A percentile compares a stretch with the other conserved stretches of the same genome.
Evolutionary conservation across 2,888 invertebrate genomes (phyloP).

Genomic region (Labia minor): DNA sequence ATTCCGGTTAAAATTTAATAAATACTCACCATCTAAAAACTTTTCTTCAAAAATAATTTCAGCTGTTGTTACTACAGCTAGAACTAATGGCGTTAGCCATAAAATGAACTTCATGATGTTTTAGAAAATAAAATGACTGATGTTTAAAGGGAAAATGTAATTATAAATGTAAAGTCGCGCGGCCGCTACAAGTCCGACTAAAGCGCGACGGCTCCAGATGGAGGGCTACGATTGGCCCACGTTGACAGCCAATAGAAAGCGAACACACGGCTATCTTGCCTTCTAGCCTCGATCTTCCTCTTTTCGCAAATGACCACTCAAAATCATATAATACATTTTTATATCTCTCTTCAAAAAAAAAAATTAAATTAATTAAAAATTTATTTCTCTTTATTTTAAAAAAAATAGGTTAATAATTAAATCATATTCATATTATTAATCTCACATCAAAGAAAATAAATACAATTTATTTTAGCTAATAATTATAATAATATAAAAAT

Average conservation of each 20-base stretch:
- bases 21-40: slow-evolving; percentile 64
- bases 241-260: background rate
- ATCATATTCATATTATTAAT: no score
- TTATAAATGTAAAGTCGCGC: slow-evolving; percentile 16
- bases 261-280: background rate
- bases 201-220: slow-evolving; percentile 50
- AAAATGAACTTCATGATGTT: slow-evolving; percentile 30
- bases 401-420: no score
- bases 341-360: no score
- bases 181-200: slow-evolving; percentile 28
- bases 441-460: no score
- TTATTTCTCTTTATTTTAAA: no score
- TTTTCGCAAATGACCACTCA: no score
- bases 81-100: slow-evolving; percentile 48
- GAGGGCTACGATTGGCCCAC: slow-evolving; percentile 36
- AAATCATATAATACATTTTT: no score
- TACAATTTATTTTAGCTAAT: no score
- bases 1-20: slow-evolving; percentile 20
- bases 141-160: slow-evolving; percentile 21
- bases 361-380: no score
- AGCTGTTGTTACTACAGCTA: slow-evolving; percentile 49
- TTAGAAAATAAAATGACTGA: slow-evolving; percentile 3
- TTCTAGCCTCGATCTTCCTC: background rate
- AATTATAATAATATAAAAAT: no score
- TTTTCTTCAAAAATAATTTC: slow-evolving; percentile 70